These are phyloP conservation scores for Drosophila picticornis DNA, from an alignment of 2,888 invertebrate species.

Conservation along the genomic window DNA sequence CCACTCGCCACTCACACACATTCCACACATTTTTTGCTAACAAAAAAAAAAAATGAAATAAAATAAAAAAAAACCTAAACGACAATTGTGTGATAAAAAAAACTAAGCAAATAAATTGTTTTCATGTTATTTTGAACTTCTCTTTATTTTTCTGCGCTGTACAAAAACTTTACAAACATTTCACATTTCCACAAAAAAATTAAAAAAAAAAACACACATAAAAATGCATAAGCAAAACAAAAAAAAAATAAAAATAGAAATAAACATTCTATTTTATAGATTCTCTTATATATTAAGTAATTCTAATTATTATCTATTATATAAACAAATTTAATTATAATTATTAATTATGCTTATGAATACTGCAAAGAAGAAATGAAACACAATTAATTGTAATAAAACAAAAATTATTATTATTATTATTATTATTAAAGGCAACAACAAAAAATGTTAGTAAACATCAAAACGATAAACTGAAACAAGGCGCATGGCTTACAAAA, in stretches of 20 bases:
- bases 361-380: constrained; percentile 53
- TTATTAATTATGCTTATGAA: constrained; percentile 78
- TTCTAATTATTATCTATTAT: constrained; percentile 81
- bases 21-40: constrained; percentile 40
- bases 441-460: constrained; percentile 71
- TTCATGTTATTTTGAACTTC: constrained; percentile 52
- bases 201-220: constrained; percentile 14
- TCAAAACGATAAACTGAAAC: constrained; percentile 52
- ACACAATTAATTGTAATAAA: constrained; percentile 71
- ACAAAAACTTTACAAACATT: constrained; percentile 46
- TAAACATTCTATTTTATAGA: constrained; percentile 74
- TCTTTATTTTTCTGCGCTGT: constrained; percentile 49
- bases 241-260: constrained; percentile 17
- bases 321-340: constrained; percentile 81
- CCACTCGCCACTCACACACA: constrained; percentile 30
- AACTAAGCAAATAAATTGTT: constrained; percentile 47
- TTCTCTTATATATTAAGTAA: constrained; percentile 78
- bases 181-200: constrained; percentile 32
- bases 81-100: constrained; percentile 74
- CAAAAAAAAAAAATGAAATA: constrained; percentile 14
- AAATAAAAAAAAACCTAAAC: constrained; percentile 43
- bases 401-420: constrained; percentile 64
- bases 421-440: constrained; percentile 62
- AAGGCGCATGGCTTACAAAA: constrained; percentile 51
- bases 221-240: constrained; percentile 23